Conservation (phyloP, 2,888 invertebrate species). For the Ectemnius continuus region DNA sequence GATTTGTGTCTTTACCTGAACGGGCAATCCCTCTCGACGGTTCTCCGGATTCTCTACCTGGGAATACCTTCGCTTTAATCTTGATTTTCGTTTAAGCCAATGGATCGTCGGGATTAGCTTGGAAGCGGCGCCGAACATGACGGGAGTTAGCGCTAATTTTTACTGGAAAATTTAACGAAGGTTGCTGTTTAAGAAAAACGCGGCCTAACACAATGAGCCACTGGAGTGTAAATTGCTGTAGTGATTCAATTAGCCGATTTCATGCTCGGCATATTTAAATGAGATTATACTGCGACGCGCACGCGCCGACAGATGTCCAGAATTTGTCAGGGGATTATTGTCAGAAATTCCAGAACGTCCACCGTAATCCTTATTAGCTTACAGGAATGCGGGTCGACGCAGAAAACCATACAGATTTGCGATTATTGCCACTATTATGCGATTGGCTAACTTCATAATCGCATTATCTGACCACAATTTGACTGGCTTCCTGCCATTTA, state of each 20-base stretch:
- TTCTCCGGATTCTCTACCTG: no score
- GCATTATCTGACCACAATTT: neutral
- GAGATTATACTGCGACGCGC: neutral
- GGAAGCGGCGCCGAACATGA: no score
- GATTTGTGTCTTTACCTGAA: no score
- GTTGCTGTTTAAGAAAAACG: no score
- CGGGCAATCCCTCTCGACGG: no score
- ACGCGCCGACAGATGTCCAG: neutral
- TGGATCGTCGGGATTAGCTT: no score
- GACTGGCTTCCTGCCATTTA: slow-evolving; percentile 1
- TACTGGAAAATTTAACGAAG: no score
- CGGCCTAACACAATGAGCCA: no score
- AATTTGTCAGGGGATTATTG: slow-evolving; percentile 5
- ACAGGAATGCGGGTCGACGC: neutral
- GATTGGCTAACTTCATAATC: slow-evolving; percentile 1
- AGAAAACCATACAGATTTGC: slow-evolving; percentile 9
- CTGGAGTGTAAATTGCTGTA: no score
- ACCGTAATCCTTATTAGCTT: slow-evolving; percentile 2
- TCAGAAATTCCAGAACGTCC: neutral
- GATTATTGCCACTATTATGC: neutral
- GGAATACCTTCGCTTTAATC: no score
- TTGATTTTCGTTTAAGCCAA: no score
- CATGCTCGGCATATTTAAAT: slow-evolving; percentile 4
- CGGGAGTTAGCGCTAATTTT: no score
- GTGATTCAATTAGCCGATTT: neutral